Conservation (phyloP, 2,113 vertebrate species). For the Microtus pennsylvanicus region DNA sequence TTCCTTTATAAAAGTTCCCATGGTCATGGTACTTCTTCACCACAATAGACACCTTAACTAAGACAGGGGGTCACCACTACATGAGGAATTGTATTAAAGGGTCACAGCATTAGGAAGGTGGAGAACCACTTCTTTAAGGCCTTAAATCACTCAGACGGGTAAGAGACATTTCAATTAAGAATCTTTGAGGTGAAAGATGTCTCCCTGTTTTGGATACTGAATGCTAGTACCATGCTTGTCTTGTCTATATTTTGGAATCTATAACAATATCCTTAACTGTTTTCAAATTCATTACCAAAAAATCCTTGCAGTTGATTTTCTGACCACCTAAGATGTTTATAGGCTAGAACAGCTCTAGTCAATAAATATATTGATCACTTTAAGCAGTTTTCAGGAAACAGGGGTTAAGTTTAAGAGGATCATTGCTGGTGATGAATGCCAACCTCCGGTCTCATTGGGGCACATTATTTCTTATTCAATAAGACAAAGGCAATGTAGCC, state of each 20-base stretch:
- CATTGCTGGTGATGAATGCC: not conserved
- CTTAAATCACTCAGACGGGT: not conserved
- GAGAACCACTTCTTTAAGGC: not conserved
- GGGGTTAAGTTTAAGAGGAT: slow-evolving; percentile 24
- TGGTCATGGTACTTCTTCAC: not conserved
- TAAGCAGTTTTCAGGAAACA: not conserved
- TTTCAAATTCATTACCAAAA: slow-evolving; percentile 9
- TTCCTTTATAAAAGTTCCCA: not conserved
- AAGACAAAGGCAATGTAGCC: not conserved
- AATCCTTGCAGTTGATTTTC: not conserved
- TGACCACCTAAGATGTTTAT: not conserved
- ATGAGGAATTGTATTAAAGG: not conserved
- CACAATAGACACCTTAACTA: not conserved
- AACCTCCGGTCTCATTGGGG: not conserved
- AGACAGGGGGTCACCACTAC: not conserved
- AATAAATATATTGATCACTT: slow-evolving; percentile 26
- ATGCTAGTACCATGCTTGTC: not conserved
- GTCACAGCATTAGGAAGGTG: not conserved
- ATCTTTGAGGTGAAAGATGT: not conserved
- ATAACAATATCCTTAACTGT: not conserved
- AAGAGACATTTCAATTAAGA: not conserved
- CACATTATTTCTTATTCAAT: not conserved
- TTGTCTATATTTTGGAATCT: slow-evolving; percentile 30
- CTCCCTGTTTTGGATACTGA: not conserved
- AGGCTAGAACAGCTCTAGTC: not conserved